These are phyloP conservation scores for Odontamblyopus lacepedii DNA, from an alignment of 2,797 vertebrate genomes.

Conservation along the genomic window DNA sequence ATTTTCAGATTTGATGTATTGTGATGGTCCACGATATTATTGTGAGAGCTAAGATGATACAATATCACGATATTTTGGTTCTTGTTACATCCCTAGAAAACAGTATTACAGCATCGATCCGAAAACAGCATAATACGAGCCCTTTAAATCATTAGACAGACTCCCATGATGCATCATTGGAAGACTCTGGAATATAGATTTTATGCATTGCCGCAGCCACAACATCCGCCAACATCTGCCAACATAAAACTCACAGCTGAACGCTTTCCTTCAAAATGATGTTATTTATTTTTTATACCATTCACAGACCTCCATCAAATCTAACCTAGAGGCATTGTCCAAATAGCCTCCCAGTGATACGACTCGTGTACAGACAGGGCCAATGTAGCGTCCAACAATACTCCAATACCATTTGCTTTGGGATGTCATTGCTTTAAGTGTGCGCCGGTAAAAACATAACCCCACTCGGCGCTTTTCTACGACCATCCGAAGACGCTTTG, in stretches of 20 bases:
- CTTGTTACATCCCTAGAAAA: too few species aligned
- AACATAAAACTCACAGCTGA: conserved; percentile 40
- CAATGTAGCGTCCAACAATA: conserved; percentile 77
- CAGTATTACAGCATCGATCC: too few species aligned
- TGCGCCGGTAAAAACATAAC: conserved; percentile 76
- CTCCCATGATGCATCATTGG: conserved; percentile 1
- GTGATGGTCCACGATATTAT: too few species aligned
- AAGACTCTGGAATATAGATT: conserved; percentile 20
- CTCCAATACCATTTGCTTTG: conserved; percentile 72
- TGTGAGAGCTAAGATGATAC: too few species aligned
- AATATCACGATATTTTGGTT: too few species aligned
- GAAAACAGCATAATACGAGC: too few species aligned
- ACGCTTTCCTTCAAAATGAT: conserved; percentile 53
- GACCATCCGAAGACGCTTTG: conserved; percentile 65
- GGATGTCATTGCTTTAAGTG: conserved; percentile 78
- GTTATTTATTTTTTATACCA: conserved; percentile 53
- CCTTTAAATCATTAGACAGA: not conserved
- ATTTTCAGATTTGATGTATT: too few species aligned
- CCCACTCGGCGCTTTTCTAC: conserved; percentile 54
- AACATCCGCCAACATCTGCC: conserved; percentile 2
- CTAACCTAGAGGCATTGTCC: conserved; percentile 71
- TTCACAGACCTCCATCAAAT: conserved; percentile 69
- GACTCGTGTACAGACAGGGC: conserved; percentile 75
- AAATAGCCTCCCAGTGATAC: conserved; percentile 69
- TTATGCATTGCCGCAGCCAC: conserved; percentile 27